Percentiles rank a stretch among this genome's conserved stretches.
These are phyloP conservation scores for Pherbina coryleti DNA, from an alignment of 2,888 invertebrate genomes.

Conservation along the genomic window DNA sequence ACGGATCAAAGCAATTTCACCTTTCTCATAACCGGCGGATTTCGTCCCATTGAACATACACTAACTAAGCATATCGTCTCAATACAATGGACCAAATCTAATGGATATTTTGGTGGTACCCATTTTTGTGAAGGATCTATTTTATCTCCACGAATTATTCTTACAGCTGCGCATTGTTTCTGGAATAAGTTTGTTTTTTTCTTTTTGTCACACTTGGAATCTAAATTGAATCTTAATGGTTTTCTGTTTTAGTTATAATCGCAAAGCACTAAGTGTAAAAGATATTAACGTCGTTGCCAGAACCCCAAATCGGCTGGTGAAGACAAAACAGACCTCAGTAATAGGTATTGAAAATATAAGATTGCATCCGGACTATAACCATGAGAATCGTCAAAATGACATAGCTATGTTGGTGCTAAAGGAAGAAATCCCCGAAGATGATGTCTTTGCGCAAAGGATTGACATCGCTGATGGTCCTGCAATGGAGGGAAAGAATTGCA, in stretches of 20 bases:
- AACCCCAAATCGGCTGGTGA: slow-evolving; percentile 39
- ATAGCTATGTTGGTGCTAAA: slow-evolving; percentile 48
- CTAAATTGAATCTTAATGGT: no score
- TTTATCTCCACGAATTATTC: neutral
- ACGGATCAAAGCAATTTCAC: slow-evolving; percentile 10
- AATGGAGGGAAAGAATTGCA: slow-evolving; percentile 23
- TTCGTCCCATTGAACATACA: slow-evolving; percentile 5
- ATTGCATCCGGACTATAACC: slow-evolving; percentile 35
- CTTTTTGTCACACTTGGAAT: no score
- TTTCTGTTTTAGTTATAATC: neutral
- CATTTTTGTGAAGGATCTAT: slow-evolving; percentile 25
- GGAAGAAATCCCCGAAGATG: slow-evolving; percentile 29
- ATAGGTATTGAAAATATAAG: slow-evolving; percentile 39
- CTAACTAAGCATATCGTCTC: slow-evolving; percentile 45
- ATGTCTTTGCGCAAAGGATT: neutral
- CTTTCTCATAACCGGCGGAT: slow-evolving; percentile 37
- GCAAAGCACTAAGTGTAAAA: no score
- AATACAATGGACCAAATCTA: slow-evolving; percentile 39
- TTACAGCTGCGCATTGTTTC: slow-evolving; percentile 51
- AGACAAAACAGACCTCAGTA: neutral
- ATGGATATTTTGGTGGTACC: slow-evolving; percentile 32
- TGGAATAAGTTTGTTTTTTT: slow-evolving; percentile 25
- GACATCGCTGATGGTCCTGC: neutral
- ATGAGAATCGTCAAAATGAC: slow-evolving; percentile 39
- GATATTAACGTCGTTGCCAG: slow-evolving; percentile 46